Evolutionary conservation across 2,113 vertebrate genomes (phyloP), one percentile per base, ranked within the genome.

Genomic region (Colius striatus): DNA sequence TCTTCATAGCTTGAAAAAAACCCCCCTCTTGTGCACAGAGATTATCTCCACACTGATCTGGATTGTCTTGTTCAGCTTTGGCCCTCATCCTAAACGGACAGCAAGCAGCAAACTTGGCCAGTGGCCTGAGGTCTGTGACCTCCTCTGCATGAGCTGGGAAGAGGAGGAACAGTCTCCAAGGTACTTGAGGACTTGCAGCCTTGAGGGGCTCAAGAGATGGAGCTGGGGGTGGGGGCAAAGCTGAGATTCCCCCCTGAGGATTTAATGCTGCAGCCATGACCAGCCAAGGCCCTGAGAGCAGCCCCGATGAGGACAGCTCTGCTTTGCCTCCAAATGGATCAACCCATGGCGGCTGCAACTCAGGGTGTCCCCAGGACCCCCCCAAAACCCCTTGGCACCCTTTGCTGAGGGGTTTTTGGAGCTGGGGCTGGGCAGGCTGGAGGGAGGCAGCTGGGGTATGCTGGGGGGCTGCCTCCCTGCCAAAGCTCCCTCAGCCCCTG

Each of bases 21-120:
- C 9, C 38, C 38, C 38, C 38, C 38, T 58, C 72, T 84, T 51
- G 32, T 50, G 73, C 25, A n/a, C 83, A 73, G 85, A 95, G 96
- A 97, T 96, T 96, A 92, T 96, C 95, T 94, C 47, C 82, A 47
- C 48, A 19, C 86, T 81, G 95, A 96, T 96, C 96, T 97, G 91
- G 73, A 96, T 96, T 91, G 95, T 94, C 96, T 96, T 92, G 84
- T 87, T 97, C 94, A 90, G 89, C 85, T 96, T 96, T 97, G 97
- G 97, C 96, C 92, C 78, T 91, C 61, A 71, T 91, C 96, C 95
- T 86, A 90, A 91, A 83, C 95, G 96, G 97, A 97, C 96, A 92
- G 34, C 60, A 78, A 97, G 91, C 92, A 96, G 96, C 96, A 94
- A 95, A 88, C 79, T 89, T 97, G 96, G 97, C 95, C 87, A 68